phyloP scores from a whole-genome alignment of 2,888 invertebrate genomes.

The Choreutis nemorana region DNA sequence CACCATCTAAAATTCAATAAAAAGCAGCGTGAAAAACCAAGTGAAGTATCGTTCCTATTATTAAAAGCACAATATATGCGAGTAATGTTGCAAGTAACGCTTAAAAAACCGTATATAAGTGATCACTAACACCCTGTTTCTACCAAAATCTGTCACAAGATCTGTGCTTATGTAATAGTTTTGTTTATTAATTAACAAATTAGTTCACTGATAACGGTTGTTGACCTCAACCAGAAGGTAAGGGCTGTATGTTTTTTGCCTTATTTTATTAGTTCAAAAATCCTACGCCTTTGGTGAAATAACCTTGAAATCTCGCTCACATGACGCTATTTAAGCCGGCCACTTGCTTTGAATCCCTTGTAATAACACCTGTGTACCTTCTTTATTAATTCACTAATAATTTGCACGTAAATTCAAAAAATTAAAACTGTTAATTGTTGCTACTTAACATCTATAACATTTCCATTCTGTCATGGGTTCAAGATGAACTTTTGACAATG shows the following conservation, averaged over 20 bases:
- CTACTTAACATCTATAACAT: no score
- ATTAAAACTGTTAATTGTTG: no score
- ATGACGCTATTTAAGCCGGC: constrained; percentile 10
- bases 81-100: constrained; percentile 44
- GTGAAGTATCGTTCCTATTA: constrained; percentile 47
- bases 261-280: neutral
- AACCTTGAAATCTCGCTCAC: constrained; percentile 31
- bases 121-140: constrained; percentile 24
- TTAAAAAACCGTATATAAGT: constrained; percentile 25
- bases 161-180: constrained; percentile 57
- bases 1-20: constrained; percentile 25
- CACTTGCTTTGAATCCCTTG: no score
- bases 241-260: constrained; percentile 27
- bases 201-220: constrained; percentile 34
- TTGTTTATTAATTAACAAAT: constrained; percentile 41
- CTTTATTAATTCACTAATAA: no score
- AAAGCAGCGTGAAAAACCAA: constrained; percentile 42
- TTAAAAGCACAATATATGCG: constrained; percentile 24
- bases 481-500: no score
- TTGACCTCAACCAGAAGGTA: constrained; percentile 49
- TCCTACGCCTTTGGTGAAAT: constrained; percentile 12
- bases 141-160: constrained; percentile 45
- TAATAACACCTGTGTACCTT: no score
- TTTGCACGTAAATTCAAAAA: no score
- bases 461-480: no score